Conservation (phyloP, 2,888 invertebrate genomes). For the Coremacera marginata region DNA sequence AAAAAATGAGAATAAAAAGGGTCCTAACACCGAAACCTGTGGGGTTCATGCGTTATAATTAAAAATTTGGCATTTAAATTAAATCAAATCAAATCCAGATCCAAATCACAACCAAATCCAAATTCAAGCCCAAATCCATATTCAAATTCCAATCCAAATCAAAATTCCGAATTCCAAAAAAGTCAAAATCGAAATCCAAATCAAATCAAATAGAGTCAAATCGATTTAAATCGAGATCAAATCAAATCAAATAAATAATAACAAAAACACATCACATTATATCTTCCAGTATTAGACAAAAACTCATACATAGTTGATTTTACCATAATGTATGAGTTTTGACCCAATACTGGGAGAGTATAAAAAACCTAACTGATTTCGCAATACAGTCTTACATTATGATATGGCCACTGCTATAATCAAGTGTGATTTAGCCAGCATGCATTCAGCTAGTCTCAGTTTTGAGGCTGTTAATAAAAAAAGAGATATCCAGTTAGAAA, state of each 20-base stretch:
- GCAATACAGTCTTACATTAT: too few relatives aligned
- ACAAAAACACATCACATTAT: too few relatives aligned
- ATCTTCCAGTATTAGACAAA: too few relatives aligned
- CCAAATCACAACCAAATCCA: neutral
- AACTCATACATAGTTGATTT: too few relatives aligned
- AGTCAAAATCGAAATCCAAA: neutral
- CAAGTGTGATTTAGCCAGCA: neutral
- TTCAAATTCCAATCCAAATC: neutral
- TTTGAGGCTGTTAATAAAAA: neutral
- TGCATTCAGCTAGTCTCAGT: neutral
- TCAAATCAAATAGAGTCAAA: slow-evolving; percentile 3
- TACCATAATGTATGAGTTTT: too few relatives aligned
- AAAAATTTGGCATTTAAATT: neutral
- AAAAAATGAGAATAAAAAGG: too few relatives aligned
- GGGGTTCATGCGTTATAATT: too few relatives aligned
- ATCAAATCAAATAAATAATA: neutral
- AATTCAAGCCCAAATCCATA: neutral
- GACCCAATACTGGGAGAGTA: too few relatives aligned
- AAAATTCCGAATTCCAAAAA: slow-evolving; percentile 39
- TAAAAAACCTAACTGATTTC: too few relatives aligned
- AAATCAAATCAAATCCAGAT: neutral
- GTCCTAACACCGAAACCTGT: too few relatives aligned
- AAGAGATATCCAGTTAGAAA: neutral
- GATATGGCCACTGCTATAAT: neutral
- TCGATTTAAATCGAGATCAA: neutral